These are phyloP conservation scores for Spilogale gracilis DNA, from an alignment of 2,113 vertebrate species.

Conservation along the genomic window DNA sequence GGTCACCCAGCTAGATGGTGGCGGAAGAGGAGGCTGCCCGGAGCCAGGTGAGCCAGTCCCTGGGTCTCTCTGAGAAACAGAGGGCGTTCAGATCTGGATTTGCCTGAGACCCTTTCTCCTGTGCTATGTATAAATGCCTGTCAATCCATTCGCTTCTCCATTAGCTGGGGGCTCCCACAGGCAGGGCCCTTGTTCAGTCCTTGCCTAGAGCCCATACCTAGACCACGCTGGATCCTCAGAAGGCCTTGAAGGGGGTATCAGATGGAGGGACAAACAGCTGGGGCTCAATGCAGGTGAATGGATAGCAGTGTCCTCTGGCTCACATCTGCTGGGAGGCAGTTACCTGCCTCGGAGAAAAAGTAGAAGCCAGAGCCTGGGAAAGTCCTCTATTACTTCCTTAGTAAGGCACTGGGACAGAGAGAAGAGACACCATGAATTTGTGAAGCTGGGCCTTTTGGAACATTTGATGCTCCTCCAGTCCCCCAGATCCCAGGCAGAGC, in stretches of 20 bases:
- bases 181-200: neutral
- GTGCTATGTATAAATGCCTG: accelerated
- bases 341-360: neutral
- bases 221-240: neutral
- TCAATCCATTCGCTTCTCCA: neutral
- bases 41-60: neutral
- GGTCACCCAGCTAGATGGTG: neutral
- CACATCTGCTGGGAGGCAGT: neutral
- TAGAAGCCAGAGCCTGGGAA: neutral
- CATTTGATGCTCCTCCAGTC: too few species aligned
- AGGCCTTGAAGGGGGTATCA: neutral
- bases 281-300: neutral
- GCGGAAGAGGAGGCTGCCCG: neutral
- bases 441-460: neutral
- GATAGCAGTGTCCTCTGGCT: neutral
- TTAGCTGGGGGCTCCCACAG: neutral
- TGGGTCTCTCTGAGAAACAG: neutral
- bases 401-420: neutral
- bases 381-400: neutral
- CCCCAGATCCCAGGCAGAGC: neutral
- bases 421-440: neutral
- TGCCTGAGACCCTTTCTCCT: neutral
- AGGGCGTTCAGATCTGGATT: neutral
- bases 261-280: neutral
- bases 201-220: neutral